Base-by-base conservation (phyloP, 2,113 vertebrate species). In the Alectura lathami region DNA sequence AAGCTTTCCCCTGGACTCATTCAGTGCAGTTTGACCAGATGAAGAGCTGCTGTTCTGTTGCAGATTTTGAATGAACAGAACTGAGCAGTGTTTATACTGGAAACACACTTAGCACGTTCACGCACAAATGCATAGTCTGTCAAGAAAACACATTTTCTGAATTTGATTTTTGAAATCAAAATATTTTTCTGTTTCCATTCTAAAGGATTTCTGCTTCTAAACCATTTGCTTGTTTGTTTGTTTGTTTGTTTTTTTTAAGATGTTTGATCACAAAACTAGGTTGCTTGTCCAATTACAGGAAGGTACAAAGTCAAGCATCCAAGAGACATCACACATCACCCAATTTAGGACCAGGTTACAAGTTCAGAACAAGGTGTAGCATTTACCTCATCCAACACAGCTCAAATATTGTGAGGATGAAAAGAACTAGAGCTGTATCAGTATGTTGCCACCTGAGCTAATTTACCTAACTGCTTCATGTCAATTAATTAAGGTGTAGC, bases 401-500 rank as follows among this genome's bases (percentile, higher is more conserved):
- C 47, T 70, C 23, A 68, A 68, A 51, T 54, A 72, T 23, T 9
- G 8, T 26, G 32, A 36, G 30, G 17, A 59, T 86, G 43, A 88
- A 68, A 80, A 83, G 36, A 67, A 1, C 26, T 6, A 23, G 51
- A 57, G 42, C 24, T 81, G 17, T 36, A 21, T 21, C 73, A 51
- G 8, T 30, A 57, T 0, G 1, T 21, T 53, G 42, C 15, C 75
- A 34, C 27, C 48, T 63, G 66, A 54, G 29, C 8, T 89, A 74
- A 70, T 81, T 81, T 68, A 84, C 42, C 42, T 86, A 74, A 81
- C 10, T 75, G 17, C 27, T 81, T 32, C 63, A 8, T 74, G 60
- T 26, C 66, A 63, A 6, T 62, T 92, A 91, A 86, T 59, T 38
- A 81, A 45, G 50, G 42, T 83, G 57, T 63, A 92, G 26, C 26